A percentile compares a stretch with the other conserved stretches of the same genome.
Evolutionary conservation across 2,888 invertebrate genomes (phyloP).

Genomic region (Agrilus cyanescens): DNA sequence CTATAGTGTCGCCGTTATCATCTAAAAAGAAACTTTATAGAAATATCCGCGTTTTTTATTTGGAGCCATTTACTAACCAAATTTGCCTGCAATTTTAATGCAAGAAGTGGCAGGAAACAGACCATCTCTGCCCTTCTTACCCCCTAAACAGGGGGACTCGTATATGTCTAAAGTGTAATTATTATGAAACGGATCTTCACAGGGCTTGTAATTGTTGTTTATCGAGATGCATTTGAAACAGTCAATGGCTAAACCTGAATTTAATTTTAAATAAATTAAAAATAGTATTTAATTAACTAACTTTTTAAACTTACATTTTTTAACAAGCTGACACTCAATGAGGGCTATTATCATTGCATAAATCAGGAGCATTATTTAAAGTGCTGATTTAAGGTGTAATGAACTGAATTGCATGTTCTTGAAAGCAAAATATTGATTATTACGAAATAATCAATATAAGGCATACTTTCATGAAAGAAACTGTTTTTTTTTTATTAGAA

Average conservation of each 20-base stretch:
- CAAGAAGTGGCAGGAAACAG: constrained; percentile 95
- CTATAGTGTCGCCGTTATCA: constrained; percentile 67
- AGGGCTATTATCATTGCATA: too few relatives aligned
- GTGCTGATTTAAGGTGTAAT: neutral
- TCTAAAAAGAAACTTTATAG: constrained; percentile 3
- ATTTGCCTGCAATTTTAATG: constrained; percentile 85
- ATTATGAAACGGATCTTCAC: constrained; percentile 94
- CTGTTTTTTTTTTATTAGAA: too few relatives aligned
- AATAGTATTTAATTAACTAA: neutral
- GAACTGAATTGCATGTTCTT: too few relatives aligned
- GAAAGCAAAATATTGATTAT: too few relatives aligned
- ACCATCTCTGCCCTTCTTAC: constrained; percentile 83
- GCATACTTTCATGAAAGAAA: too few relatives aligned
- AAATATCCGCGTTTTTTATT: neutral
- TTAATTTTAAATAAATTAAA: constrained; percentile 4
- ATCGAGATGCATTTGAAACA: constrained; percentile 96
- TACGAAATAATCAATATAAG: too few relatives aligned
- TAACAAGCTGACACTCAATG: too few relatives aligned
- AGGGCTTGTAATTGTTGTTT: constrained; percentile 72
- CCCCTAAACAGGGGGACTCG: constrained; percentile 89
- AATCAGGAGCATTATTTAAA: neutral
- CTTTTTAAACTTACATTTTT: neutral
- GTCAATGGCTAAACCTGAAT: constrained; percentile 59
- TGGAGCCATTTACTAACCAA: constrained; percentile 45
- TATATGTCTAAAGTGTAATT: constrained; percentile 74